Percentiles rank a stretch among this genome's conserved stretches.
phyloP scores from a whole-genome alignment of 2,113 vertebrate genomes.

The Oceanites oceanicus region DNA sequence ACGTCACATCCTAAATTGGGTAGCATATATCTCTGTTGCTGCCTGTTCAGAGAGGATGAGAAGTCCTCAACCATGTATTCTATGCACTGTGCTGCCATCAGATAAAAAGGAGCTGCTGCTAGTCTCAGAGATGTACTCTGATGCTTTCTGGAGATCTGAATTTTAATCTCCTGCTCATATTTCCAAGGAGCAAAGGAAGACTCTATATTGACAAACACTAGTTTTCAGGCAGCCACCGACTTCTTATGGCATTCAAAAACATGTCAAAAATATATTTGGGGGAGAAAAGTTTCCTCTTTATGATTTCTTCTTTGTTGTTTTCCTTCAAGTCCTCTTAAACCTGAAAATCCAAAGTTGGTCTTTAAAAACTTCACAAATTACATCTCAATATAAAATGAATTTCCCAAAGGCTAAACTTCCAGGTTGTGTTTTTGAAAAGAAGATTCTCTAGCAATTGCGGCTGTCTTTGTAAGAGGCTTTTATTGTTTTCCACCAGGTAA shows the following conservation, averaged over 20 bases:
- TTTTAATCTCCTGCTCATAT: neutral
- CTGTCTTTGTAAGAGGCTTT: slow-evolving; percentile 65
- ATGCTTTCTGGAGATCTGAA: neutral
- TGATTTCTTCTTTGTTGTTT: neutral
- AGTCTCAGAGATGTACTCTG: neutral
- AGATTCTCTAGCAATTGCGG: slow-evolving; percentile 58
- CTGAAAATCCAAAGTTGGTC: slow-evolving; percentile 55
- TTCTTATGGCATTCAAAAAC: neutral
- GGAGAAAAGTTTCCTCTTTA: neutral
- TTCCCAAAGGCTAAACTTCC: slow-evolving; percentile 65
- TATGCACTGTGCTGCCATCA: neutral
- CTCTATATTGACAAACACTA: neutral
- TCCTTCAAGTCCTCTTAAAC: slow-evolving; percentile 43
- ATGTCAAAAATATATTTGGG: neutral
- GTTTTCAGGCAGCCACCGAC: neutral
- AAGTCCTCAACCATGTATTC: neutral
- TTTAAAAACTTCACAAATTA: slow-evolving; percentile 62
- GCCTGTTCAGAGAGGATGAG: neutral
- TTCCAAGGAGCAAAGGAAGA: neutral
- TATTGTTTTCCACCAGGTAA: slow-evolving; percentile 62
- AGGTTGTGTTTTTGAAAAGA: slow-evolving; percentile 62
- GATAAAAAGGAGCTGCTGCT: neutral
- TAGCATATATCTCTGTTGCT: neutral
- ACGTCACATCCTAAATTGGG: neutral
- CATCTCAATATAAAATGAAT: slow-evolving; percentile 66